Base-by-base conservation (phyloP, 1,140 invertebrate genomes). In the Dolichoris vasculosae region DNA sequence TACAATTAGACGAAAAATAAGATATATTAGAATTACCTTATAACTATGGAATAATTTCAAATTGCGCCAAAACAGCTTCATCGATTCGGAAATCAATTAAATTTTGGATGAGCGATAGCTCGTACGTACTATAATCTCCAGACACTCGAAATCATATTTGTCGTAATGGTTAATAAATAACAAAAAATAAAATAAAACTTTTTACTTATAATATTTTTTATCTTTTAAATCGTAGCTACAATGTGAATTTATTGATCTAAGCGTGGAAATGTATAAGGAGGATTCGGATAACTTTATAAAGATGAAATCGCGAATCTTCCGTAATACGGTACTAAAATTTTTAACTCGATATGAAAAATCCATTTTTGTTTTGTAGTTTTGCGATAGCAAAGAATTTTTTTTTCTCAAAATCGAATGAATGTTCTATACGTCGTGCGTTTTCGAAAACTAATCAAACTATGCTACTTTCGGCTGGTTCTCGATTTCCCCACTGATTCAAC, bases 221-320 rank as follows among this genome's bases (percentile, higher is more conserved):
- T 23, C 13, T 69, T 13, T 48, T 0, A 11, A 26, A 23, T 63
- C 43, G 0, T 20, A n/a, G 23, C 17, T 9, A 17, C 64, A 73
- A 26, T 26, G 35, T 43, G 76, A 76, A 75, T 51, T 71, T 51
- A 83, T 83, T 83, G 63, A 83, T 83, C 82, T 77, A 83, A 83
- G 30, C 48, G 55, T 23, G 13, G 23, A 26, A 59, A 59, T 26
- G 9, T 26, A 59, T 26, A 59, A 59, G 23, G 0, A 59, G 55
- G 55, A 26, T 26, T 59, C 26, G 55, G 55, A 13, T 59, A 6
- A 59, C 23, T 59, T 59, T 13, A 59, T 26, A 13, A 6, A 26
- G 55, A 26, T 2, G 55, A 1, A 59, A 59, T 13, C 55, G 23
- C 55, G 23, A 26, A 59, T 26, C 23, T 26, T 26, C 26, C 26